Evolutionary conservation across 2,797 vertebrate genomes (phyloP).

Genomic region (Orientallactaga sibirica): DNA sequence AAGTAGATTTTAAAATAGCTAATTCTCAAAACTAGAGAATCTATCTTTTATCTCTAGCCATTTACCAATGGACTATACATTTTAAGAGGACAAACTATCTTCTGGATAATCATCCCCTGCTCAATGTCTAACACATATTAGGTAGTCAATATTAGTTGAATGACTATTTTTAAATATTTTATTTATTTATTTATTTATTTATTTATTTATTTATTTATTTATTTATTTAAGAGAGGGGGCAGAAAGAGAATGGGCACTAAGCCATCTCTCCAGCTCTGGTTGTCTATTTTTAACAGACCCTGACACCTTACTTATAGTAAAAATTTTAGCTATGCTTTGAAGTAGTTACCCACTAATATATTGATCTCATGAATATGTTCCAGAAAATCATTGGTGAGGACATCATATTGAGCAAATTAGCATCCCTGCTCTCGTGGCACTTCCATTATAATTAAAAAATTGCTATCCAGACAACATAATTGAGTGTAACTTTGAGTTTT

Average conservation of each 20-base stretch:
- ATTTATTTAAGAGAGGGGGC: too few relatives aligned
- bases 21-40: not conserved
- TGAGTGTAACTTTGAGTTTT: slow-evolving; percentile 30
- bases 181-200: too few relatives aligned
- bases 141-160: not conserved
- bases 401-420: not conserved
- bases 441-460: slow-evolving; percentile 38
- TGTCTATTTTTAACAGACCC: not conserved
- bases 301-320: not conserved
- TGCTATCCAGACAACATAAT: slow-evolving; percentile 17
- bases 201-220: too few relatives aligned
- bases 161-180: not conserved
- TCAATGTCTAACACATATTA: not conserved
- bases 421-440: not conserved
- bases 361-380: not conserved
- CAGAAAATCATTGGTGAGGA: not conserved
- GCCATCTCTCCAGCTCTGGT: not conserved
- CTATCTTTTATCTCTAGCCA: not conserved
- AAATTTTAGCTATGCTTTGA: slow-evolving; percentile 12
- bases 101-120: not conserved
- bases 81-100: not conserved
- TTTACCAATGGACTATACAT: not conserved
- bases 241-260: too few relatives aligned
- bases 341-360: not conserved
- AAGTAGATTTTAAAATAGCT: slow-evolving; percentile 39